Evolutionary conservation across 2,113 vertebrate species (phyloP).

Genomic region (Lagopus muta): DNA sequence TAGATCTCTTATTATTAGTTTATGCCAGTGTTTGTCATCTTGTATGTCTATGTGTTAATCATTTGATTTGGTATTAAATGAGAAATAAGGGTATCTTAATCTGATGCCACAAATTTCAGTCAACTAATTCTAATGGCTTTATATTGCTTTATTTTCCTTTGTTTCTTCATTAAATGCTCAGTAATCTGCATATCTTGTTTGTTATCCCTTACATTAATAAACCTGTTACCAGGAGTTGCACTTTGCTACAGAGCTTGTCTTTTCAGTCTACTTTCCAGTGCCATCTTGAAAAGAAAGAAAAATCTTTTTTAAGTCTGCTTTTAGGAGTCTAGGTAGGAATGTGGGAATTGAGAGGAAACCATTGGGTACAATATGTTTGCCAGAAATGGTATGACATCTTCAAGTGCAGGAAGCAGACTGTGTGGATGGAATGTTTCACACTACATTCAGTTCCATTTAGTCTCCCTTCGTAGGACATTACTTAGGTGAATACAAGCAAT

Average conservation of each 20-base stretch:
- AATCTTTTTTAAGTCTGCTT: neutral
- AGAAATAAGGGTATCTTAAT: neutral
- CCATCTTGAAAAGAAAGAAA: neutral
- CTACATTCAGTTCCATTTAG: neutral
- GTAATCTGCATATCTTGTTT: neutral
- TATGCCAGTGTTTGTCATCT: neutral
- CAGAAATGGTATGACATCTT: neutral
- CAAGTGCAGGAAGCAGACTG: neutral
- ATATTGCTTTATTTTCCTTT: neutral
- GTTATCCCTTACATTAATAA: neutral
- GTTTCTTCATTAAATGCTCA: neutral
- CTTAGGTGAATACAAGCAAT: neutral
- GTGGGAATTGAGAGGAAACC: neutral
- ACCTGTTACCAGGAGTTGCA: neutral
- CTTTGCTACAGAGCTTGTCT: neutral
- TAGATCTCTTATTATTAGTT: neutral
- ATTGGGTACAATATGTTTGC: neutral
- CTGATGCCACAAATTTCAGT: neutral
- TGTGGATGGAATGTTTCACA: neutral
- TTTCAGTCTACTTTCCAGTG: neutral
- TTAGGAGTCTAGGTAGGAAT: conserved; percentile 19
- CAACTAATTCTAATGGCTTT: conserved; percentile 4
- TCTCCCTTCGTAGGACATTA: neutral
- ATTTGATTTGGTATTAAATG: neutral
- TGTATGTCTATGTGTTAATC: neutral